These are phyloP conservation scores for Xiphophorus hellerii DNA, from an alignment of 2,113 vertebrate species.

Conservation along the genomic window DNA sequence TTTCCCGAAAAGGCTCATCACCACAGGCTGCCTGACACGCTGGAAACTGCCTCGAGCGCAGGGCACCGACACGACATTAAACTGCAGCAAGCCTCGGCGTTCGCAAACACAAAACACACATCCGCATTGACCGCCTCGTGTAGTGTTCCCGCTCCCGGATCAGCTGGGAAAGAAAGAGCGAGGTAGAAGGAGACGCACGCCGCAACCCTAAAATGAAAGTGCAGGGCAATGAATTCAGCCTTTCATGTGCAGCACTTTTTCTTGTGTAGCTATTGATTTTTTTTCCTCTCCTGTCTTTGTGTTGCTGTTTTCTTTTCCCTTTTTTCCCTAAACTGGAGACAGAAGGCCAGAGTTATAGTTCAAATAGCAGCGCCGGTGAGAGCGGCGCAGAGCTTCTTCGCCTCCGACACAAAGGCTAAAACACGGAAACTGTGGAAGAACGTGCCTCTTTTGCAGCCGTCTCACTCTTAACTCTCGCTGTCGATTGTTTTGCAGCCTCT, in stretches of 20 bases:
- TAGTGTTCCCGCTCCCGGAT: constrained; percentile 58
- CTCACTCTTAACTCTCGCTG: constrained; percentile 43
- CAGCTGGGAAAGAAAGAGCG: constrained; percentile 51
- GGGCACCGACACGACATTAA: constrained; percentile 78
- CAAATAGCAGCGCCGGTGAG: constrained; percentile 73
- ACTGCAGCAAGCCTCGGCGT: constrained; percentile 59
- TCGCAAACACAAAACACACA: constrained; percentile 22
- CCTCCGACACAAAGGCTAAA: constrained; percentile 37
- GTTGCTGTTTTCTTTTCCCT: constrained; percentile 54
- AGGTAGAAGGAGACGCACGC: constrained; percentile 42
- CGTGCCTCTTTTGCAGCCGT: constrained; percentile 35
- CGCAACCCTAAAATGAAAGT: constrained; percentile 71
- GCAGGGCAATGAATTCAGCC: constrained; percentile 71
- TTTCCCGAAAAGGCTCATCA: constrained; percentile 79
- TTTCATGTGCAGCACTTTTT: constrained; percentile 79
- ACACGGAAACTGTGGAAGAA: constrained; percentile 31
- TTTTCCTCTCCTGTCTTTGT: constrained; percentile 67
- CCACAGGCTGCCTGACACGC: constrained; percentile 76
- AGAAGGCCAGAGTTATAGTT: constrained; percentile 65
- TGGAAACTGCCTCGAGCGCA: constrained; percentile 67
- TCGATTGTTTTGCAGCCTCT: constrained; percentile 56
- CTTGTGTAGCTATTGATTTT: constrained; percentile 82
- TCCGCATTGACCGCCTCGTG: constrained; percentile 46
- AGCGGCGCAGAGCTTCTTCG: constrained; percentile 20
- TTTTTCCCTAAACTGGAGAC: constrained; percentile 63